phyloP scores from a whole-genome alignment of 1,140 invertebrate genomes.

The Heliconius congener region DNA sequence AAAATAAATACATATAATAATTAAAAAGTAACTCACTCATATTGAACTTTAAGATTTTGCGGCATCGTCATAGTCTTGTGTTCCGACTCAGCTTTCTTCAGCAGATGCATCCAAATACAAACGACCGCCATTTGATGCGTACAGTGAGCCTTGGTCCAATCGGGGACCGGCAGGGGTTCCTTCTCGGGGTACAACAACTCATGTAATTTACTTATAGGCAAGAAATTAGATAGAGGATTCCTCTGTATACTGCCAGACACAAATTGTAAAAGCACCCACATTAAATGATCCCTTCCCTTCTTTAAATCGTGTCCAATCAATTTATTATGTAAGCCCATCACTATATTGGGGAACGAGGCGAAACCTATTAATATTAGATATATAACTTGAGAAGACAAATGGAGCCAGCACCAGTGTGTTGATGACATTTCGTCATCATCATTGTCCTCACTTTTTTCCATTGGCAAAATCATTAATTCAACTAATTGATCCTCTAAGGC shows the following conservation, averaged over 20 bases:
- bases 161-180: conserved; percentile 93
- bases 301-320: conserved; percentile 90
- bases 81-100: conserved; percentile 95
- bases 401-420: conserved; percentile 94
- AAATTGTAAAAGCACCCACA: conserved; percentile 99
- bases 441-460: conserved; percentile 92
- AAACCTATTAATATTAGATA: conserved; percentile 98
- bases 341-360: conserved; percentile 95
- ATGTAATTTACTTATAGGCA: conserved; percentile 95
- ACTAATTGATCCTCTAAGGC: conserved; percentile 96
- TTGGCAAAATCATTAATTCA: conserved; percentile 93
- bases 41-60: conserved; percentile 90
- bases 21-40: conserved; percentile 84
- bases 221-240: conserved; percentile 94
- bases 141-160: conserved; percentile 91
- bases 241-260: conserved; percentile 98
- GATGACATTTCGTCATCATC: conserved; percentile 86
- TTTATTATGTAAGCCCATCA: conserved; percentile 93
- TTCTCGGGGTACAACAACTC: conserved; percentile 96
- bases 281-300: conserved; percentile 95
- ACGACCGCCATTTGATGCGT: conserved; percentile 96
- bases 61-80: conserved; percentile 91
- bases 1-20: no score
- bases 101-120: conserved; percentile 97
- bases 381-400: conserved; percentile 96